Evolutionary conservation across 1,140 invertebrate genomes (phyloP).

Genomic region (Caenorhabditis briggsae): DNA sequence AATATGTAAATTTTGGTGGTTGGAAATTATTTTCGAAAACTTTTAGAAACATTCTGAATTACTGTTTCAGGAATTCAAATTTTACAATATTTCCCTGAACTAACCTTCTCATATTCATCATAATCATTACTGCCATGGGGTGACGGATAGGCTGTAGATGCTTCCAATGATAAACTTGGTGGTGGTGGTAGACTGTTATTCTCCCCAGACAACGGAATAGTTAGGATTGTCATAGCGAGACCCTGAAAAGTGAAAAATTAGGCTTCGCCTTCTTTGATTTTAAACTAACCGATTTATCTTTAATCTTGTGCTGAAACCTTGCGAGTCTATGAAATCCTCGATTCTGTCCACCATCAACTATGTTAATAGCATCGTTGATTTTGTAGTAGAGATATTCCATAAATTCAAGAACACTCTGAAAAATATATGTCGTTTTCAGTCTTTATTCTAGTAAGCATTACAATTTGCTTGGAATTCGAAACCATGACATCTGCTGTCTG

Average conservation of each 20-base stretch:
- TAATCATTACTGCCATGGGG: conserved; percentile 17
- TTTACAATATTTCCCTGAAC: no score
- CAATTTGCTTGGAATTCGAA: conserved; percentile 60
- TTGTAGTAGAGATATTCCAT: conserved; percentile 65
- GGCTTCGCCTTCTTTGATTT: not conserved
- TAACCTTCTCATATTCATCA: conserved; percentile 22
- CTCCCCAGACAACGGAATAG: conserved; percentile 62
- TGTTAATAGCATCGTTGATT: conserved; percentile 60
- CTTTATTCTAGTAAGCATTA: not conserved
- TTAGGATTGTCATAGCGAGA: conserved; percentile 61
- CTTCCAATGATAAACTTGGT: conserved; percentile 20
- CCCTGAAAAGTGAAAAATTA: conserved; percentile 57
- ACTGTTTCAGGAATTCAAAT: no score
- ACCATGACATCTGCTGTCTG: conserved; percentile 59
- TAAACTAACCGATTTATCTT: conserved; percentile 64
- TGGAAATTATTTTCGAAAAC: no score
- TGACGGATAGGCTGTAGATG: conserved; percentile 17
- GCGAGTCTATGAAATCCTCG: conserved; percentile 54
- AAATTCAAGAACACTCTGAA: conserved; percentile 64
- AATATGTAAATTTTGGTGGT: no score
- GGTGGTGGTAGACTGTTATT: conserved; percentile 60
- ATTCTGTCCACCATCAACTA: conserved; percentile 59
- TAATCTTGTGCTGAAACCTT: conserved; percentile 65
- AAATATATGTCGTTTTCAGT: not conserved
- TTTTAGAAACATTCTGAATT: no score